Evolutionary conservation across 2,888 invertebrate genomes (phyloP).

Genomic region (Melieria crassipennis): DNA sequence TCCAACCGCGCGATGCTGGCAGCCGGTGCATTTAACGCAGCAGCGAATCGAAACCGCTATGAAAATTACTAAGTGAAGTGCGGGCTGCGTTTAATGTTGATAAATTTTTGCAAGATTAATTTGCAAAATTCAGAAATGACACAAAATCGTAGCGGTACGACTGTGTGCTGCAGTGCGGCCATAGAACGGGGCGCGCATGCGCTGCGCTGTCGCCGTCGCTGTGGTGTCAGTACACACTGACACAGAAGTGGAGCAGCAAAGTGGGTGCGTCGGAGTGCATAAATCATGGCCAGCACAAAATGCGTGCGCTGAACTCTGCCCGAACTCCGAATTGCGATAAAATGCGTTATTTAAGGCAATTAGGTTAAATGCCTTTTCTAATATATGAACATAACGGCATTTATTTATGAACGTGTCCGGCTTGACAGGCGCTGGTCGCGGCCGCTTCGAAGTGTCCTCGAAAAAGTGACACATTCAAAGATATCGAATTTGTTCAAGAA

Average conservation of each 20-base stretch:
- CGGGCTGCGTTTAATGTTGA: neutral
- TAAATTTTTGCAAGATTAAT: neutral
- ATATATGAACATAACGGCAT: too few species aligned
- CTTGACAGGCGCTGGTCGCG: too few species aligned
- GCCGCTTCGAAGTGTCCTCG: too few species aligned
- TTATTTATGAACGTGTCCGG: too few species aligned
- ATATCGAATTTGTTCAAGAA: too few species aligned
- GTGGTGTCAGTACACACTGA: neutral
- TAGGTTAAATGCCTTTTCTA: too few species aligned
- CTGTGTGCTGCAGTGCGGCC: too few species aligned
- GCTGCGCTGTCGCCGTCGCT: neutral
- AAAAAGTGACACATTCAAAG: too few species aligned
- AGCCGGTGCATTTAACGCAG: neutral
- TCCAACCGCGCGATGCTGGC: too few species aligned
- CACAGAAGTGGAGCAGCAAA: neutral
- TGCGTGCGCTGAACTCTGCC: slow-evolving; percentile 30
- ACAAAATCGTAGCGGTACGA: neutral
- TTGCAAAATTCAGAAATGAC: neutral
- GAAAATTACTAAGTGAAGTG: neutral
- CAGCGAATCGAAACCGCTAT: neutral
- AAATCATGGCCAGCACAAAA: slow-evolving; percentile 29
- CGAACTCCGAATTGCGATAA: neutral
- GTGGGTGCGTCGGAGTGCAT: slow-evolving; percentile 14
- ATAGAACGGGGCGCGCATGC: too few species aligned
- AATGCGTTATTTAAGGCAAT: neutral